Evolutionary conservation across 2,888 invertebrate species (phyloP), one percentile per base, ranked within the genome.

Genomic region (Dynastes tityus): DNA sequence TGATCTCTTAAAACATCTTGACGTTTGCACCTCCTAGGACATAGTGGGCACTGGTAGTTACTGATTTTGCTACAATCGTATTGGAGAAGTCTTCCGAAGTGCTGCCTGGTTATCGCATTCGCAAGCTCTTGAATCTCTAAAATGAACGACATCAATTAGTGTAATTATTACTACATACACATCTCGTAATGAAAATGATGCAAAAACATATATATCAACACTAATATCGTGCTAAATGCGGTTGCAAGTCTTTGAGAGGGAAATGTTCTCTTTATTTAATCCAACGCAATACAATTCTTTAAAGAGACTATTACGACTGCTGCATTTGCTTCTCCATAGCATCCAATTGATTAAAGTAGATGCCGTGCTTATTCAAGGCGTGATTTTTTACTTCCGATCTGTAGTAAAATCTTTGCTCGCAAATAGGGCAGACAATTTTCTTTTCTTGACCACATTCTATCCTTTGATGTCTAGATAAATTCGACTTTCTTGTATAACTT

Each of bases 1-100:
- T 88, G 88, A 78, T 86, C 85, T 63, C 85, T 81, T 13, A 84
- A 83, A 8, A 87, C 81, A 40, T 80, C 82, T 22, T 80, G 71
- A 32, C 80, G 80, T 76, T 84, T 82, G 67, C 82, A 84, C 65
- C 78, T 82, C 49, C 79, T 80, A 1, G 78, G 78, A 77, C 84
- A 84, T 6, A 83, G 68, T 9, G 81, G 81, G 76, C 84, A 84
- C 61, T 81, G 76, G 73, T 83, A 84, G 51, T 84, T 82, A 27
- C 81, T 77, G 22, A 80, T 71, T 78, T 85, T 85, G 40, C 85
- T 85, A 80, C 86, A 87, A 70, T 86, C 85, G 64, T 85, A 81
- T 63, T 84, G 84, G 65, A 85, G 80, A 70, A 86, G 86, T 58
- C 86, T 80, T 8, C 82, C 82, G 58, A 85, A 79, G 71, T 81